A percentile compares a stretch with the other conserved stretches of the same genome.
Evolutionary conservation across 1,140 invertebrate species (phyloP).

Genomic region (Dendrolimus kikuchii): DNA sequence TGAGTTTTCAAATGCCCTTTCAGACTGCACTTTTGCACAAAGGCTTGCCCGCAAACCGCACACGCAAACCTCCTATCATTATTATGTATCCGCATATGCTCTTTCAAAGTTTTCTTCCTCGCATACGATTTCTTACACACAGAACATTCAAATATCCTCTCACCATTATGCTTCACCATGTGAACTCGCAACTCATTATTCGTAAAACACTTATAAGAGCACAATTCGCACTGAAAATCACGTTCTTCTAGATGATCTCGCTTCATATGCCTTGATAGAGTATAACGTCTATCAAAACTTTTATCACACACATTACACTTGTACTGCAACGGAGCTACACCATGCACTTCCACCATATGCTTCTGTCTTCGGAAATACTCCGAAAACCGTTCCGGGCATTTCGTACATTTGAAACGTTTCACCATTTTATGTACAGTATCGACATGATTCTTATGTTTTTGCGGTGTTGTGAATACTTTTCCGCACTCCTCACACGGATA

Average conservation of each 20-base stretch:
- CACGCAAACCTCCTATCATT: constrained; percentile 63
- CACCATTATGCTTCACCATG: constrained; percentile 80
- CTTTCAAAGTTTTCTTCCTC: constrained; percentile 77
- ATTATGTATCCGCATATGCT: constrained; percentile 77
- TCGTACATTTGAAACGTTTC: constrained; percentile 53
- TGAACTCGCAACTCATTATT: constrained; percentile 65
- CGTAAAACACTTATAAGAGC: constrained; percentile 53
- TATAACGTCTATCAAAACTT: constrained; percentile 45
- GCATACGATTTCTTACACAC: constrained; percentile 76
- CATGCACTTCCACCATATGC: constrained; percentile 47
- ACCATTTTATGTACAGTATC: constrained; percentile 49
- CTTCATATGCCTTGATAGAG: constrained; percentile 53
- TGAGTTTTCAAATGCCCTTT: constrained; percentile 39
- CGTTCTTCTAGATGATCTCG: constrained; percentile 58
- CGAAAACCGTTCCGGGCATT: constrained; percentile 49
- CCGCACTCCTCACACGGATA: constrained; percentile 49
- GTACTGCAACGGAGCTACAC: constrained; percentile 40
- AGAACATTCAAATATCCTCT: constrained; percentile 70
- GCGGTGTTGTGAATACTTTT: constrained; percentile 42
- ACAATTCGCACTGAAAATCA: constrained; percentile 50
- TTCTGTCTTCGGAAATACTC: constrained; percentile 56
- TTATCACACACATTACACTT: constrained; percentile 60
- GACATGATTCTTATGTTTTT: constrained; percentile 51
- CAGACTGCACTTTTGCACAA: constrained; percentile 44
- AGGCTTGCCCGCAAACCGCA: constrained; percentile 62